Evolutionary conservation across 2,113 vertebrate species (phyloP).

Genomic region (Elaphurus davidianus): DNA sequence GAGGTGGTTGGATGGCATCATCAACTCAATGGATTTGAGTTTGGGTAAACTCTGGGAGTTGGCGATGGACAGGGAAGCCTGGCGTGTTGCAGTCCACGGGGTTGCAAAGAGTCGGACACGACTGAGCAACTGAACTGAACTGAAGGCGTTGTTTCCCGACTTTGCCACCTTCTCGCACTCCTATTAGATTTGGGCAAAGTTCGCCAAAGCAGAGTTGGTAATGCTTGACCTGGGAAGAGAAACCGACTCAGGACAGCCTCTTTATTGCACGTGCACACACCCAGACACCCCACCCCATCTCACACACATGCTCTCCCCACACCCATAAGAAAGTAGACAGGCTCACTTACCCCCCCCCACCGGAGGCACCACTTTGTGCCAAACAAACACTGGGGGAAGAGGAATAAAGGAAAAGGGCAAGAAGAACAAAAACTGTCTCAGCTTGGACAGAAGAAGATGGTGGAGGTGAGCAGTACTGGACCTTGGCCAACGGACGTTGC

Average conservation of each 20-base stretch:
- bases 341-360: not conserved
- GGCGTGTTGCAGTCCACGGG: rapidly evolving
- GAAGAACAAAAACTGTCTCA: not conserved
- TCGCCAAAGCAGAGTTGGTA: not conserved
- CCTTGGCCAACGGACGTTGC: not conserved
- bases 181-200: not conserved
- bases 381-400: not conserved
- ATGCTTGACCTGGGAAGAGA: not conserved
- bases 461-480: not conserved
- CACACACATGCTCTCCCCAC: not conserved
- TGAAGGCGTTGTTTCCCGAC: not conserved
- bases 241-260: not conserved
- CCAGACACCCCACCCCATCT: not conserved
- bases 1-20: not conserved
- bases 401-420: not conserved
- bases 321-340: not conserved
- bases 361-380: not conserved
- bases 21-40: not conserved
- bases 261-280: no score
- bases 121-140: not conserved
- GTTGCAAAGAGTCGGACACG: not conserved
- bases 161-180: not conserved
- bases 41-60: not conserved
- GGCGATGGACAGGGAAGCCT: not conserved
- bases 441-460: not conserved